Percentiles rank a stretch among this genome's conserved stretches.
phyloP scores from a whole-genome alignment of 2,888 invertebrate species.

The Drosophila demipolita region DNA sequence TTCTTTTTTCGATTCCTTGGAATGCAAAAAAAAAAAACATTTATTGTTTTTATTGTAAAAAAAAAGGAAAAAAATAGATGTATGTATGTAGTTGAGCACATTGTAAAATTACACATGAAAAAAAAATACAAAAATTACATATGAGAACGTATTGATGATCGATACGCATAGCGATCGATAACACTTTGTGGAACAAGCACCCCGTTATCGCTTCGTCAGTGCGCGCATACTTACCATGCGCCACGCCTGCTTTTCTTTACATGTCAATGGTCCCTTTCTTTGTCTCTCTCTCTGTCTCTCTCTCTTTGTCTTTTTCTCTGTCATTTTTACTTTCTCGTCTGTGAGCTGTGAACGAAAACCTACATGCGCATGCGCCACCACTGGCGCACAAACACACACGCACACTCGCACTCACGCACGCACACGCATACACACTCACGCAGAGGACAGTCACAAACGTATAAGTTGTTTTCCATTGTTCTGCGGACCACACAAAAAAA shows the following conservation, averaged over 20 bases:
- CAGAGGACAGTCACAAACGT: slow-evolving; percentile 25
- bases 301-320: slow-evolving; percentile 15
- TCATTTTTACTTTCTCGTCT: neutral
- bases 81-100: slow-evolving; percentile 18
- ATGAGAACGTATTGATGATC: slow-evolving; percentile 14
- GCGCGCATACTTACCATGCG: slow-evolving; percentile 83
- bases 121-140: slow-evolving; percentile 60
- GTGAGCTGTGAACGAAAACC: slow-evolving; percentile 33
- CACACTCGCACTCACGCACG: slow-evolving; percentile 12
- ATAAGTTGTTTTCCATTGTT: slow-evolving; percentile 46
- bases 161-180: slow-evolving; percentile 39
- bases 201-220: slow-evolving; percentile 74
- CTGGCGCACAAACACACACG: slow-evolving; percentile 14
- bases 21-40: slow-evolving; percentile 21
- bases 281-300: slow-evolving; percentile 39
- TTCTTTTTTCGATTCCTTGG: slow-evolving; percentile 5
- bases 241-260: slow-evolving; percentile 52
- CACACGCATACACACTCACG: slow-evolving; percentile 8
- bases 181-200: slow-evolving; percentile 42
- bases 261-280: slow-evolving; percentile 46
- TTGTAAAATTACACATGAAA: slow-evolving; percentile 57
- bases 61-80: slow-evolving; percentile 31
- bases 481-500: slow-evolving; percentile 23
- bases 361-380: slow-evolving; percentile 37
- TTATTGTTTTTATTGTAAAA: slow-evolving; percentile 28